Percentiles rank a stretch among this genome's conserved stretches.
Evolutionary conservation across 1,140 invertebrate species (phyloP).

Genomic region (Cherax destructor): DNA sequence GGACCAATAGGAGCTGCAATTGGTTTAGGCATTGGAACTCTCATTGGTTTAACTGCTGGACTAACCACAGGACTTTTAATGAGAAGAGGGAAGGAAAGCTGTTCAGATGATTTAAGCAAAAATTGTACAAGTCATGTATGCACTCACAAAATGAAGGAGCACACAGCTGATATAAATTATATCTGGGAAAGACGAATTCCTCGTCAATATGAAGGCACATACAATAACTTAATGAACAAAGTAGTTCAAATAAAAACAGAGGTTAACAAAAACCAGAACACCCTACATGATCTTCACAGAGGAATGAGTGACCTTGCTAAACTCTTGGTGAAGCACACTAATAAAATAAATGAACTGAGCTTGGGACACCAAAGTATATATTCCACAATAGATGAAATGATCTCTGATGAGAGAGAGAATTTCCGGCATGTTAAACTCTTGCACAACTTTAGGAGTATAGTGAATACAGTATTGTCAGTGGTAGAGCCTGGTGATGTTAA

Average conservation of each 20-base stretch:
- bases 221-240: not conserved
- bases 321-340: not conserved
- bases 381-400: not conserved
- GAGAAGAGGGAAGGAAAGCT: not conserved
- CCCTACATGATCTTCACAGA: not conserved
- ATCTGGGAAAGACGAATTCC: not conserved
- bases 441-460: not conserved
- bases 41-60: conserved; percentile 18
- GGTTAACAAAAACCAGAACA: not conserved
- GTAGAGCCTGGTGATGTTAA: too few relatives aligned
- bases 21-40: conserved; percentile 29
- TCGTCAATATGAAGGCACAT: not conserved
- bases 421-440: not conserved
- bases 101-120: not conserved
- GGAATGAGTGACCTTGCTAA: not conserved
- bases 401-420: not conserved
- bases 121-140: not conserved
- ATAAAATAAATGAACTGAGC: not conserved
- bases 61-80: not conserved
- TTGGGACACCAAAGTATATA: not conserved
- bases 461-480: not conserved
- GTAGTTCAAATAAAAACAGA: not conserved
- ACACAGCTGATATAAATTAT: not conserved
- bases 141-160: not conserved
- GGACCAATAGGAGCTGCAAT: conserved; percentile 2